Base-by-base conservation (phyloP, 2,113 vertebrate species). In the Polypterus bichir region DNA sequence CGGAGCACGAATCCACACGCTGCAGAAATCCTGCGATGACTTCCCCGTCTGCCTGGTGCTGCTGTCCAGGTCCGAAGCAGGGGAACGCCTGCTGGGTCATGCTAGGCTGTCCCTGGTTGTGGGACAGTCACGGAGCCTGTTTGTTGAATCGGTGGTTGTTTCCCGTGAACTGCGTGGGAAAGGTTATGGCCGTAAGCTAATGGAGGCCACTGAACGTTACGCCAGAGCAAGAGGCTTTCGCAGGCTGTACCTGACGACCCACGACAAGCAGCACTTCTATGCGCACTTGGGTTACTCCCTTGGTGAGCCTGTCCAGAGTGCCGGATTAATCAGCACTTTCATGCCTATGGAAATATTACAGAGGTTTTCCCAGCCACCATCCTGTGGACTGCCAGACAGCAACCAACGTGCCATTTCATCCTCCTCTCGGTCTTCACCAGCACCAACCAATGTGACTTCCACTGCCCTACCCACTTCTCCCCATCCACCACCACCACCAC, bases 101-200 rank as follows among this genome's bases (percentile, higher is more conserved):
- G 85, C 81, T 64, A 81, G 89, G 1, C 80, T 99, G 5, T 93
- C 92, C 27, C 85, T 68, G 0, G 92, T 99, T 5, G 74, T 87
- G 0, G 79, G 85, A 54, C 79, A 57, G 3, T 67, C 78, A 53
- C 46, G 47, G 3, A 86, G 88, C 74, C 88, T 97, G 44, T 91
- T 97, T 0, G 79, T 98, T 44, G 93, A 98, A 79, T 92, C 95
- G 0, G 92, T 97, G 52, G 92, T 98, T 44, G 88, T 99, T 63
- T 80, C 87, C 27, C 73, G 65, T 63, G 79, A 74, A 0, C 76
- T 92, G 62, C 81, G 94, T 57, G 96, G 96, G 45, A 83, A 73
- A 65, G 96, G 94, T 67, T 91, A 90, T 0, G 94, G 94, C 1
- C 83, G 93, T 45, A 74, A 54, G 46, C 77, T 98, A 69, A 97